A percentile compares a stretch with the other conserved stretches of the same genome.
phyloP scores from a whole-genome alignment of 2,888 invertebrate species.

The Apamea sordens region DNA sequence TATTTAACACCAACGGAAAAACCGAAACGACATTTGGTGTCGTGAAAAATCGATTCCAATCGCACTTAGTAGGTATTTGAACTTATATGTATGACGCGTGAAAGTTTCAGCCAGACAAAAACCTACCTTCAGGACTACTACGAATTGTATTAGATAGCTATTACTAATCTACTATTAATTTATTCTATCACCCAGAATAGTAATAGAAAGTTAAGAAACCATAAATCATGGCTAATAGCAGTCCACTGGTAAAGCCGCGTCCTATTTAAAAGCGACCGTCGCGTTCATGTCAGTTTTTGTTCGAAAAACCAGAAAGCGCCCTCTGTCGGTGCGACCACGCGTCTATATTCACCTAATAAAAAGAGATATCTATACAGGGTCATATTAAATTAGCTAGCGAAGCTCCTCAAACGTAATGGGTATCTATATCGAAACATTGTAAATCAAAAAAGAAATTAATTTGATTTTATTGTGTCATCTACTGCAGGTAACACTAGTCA shows the following conservation, averaged over 20 bases:
- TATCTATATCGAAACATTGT: no score
- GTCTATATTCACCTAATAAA: not conserved
- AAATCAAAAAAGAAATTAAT: no score
- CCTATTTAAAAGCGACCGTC: not conserved
- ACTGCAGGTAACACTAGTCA: no score
- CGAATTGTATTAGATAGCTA: not conserved
- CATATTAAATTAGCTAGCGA: no score
- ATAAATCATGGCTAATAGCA: not conserved
- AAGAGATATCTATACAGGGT: no score
- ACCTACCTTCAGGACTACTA: no score
- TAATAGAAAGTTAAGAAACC: not conserved
- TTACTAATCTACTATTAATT: not conserved
- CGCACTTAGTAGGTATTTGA: constrained; percentile 15
- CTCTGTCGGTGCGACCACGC: no score
- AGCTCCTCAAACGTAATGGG: no score
- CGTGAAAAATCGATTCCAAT: constrained; percentile 32
- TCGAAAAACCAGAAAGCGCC: not conserved
- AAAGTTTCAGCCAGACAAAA: not conserved
- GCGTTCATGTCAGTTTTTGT: not conserved
- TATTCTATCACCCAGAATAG: not conserved
- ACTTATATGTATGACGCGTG: not conserved
- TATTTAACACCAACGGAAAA: constrained; percentile 1
- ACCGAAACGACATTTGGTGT: constrained; percentile 10
- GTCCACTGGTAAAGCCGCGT: not conserved
- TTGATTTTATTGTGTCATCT: no score